phyloP scores from a whole-genome alignment of 1,140 invertebrate genomes.

The Sminthurides bifidus region DNA sequence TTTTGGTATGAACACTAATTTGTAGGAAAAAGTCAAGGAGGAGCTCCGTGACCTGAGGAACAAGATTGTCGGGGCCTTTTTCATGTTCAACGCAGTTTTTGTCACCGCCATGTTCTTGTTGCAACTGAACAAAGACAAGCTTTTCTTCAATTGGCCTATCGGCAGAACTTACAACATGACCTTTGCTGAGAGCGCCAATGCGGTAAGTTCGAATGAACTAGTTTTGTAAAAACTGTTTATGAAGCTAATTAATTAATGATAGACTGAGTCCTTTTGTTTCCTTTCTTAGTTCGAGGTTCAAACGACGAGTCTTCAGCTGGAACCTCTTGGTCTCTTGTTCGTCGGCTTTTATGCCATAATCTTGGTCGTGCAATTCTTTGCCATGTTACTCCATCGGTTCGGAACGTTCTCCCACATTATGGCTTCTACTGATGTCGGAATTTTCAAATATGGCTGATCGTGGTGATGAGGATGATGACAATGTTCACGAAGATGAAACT shows the following conservation, averaged over 20 bases:
- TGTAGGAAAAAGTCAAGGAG: conserved; percentile 69
- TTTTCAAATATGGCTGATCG: not conserved
- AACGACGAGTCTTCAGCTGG: conserved; percentile 34
- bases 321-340: conserved; percentile 50
- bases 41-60: conserved; percentile 87
- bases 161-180: conserved; percentile 73
- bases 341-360: conserved; percentile 49
- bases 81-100: conserved; percentile 99
- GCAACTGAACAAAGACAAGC: conserved; percentile 93
- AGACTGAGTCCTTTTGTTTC: not conserved
- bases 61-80: conserved; percentile 94
- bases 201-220: conserved; percentile 34
- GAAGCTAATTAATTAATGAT: not conserved
- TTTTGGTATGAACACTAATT: conserved; percentile 12
- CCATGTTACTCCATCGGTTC: conserved; percentile 52
- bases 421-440: not conserved
- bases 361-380: conserved; percentile 47
- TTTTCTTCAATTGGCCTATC: conserved; percentile 87
- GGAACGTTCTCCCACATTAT: conserved; percentile 51
- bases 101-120: conserved; percentile 96
- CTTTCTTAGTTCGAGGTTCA: not conserved
- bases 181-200: conserved; percentile 34
- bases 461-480: too few species aligned
- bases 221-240: not conserved
- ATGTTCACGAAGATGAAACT: not conserved